Conservation (phyloP, 1,140 invertebrate species). For the Trichonephila clavata region DNA sequence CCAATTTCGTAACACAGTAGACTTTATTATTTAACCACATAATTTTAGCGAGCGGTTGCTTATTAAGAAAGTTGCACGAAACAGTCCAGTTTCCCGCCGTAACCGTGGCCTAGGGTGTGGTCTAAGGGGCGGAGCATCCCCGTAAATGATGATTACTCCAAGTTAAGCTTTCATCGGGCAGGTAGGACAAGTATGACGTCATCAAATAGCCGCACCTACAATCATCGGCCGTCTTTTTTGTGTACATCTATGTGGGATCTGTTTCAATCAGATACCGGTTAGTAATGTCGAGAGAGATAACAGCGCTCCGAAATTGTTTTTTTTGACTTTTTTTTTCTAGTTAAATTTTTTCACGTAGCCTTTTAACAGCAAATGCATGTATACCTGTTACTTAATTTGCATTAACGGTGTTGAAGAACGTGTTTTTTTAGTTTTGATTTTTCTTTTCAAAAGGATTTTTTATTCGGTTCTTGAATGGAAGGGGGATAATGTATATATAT, state of each 20-base stretch:
- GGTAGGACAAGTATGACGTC: constrained; percentile 70
- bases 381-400: too few relatives aligned
- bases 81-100: constrained; percentile 21
- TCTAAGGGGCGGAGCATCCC: constrained; percentile 47
- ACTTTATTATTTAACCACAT: constrained; percentile 67
- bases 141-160: constrained; percentile 67
- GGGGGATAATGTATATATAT: too few relatives aligned
- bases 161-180: constrained; percentile 60
- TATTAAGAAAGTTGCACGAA: constrained; percentile 62
- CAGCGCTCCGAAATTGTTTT: neutral
- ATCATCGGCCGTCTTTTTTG: neutral
- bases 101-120: constrained; percentile 58
- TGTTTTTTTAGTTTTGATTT: too few relatives aligned
- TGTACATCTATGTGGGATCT: neutral
- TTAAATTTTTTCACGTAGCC: too few relatives aligned
- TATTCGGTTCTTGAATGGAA: too few relatives aligned
- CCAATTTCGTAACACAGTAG: constrained; percentile 75
- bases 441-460: too few relatives aligned
- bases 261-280: neutral
- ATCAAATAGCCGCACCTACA: constrained; percentile 66
- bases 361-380: too few relatives aligned
- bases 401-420: too few relatives aligned
- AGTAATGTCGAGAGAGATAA: neutral
- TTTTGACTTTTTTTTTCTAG: too few relatives aligned
- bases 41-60: constrained; percentile 50